These are phyloP conservation scores for Helicoverpa armigera DNA, from an alignment of 1,140 invertebrate genomes.

Conservation along the genomic window DNA sequence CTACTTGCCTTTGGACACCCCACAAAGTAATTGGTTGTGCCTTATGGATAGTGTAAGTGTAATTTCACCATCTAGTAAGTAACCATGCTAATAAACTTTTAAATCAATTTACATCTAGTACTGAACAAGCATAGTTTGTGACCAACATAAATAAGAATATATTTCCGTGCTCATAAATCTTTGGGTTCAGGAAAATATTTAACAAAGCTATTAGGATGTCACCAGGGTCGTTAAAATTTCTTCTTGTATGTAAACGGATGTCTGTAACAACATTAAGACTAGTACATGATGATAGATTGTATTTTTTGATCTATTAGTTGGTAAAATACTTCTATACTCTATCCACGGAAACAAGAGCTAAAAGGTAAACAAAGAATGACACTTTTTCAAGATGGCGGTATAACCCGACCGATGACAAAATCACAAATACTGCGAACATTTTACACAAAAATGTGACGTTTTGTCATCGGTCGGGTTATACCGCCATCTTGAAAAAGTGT, in stretches of 20 bases:
- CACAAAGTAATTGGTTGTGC: too few relatives aligned
- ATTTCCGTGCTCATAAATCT: slow-evolving; percentile 18
- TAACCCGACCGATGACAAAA: too few relatives aligned
- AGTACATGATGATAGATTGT: background rate
- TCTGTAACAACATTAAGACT: background rate
- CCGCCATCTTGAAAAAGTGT: too few relatives aligned
- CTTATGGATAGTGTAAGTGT: too few relatives aligned
- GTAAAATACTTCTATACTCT: background rate
- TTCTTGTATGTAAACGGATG: slow-evolving; percentile 8
- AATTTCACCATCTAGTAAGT: too few relatives aligned
- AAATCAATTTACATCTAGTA: background rate
- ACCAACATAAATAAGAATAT: slow-evolving; percentile 12
- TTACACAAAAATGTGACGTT: too few relatives aligned
- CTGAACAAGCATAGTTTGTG: slow-evolving; percentile 4
- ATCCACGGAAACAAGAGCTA: too few relatives aligned
- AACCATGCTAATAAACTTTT: background rate
- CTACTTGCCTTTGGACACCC: too few relatives aligned
- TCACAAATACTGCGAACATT: too few relatives aligned
- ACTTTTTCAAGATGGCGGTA: too few relatives aligned
- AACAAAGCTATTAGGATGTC: slow-evolving; percentile 26
- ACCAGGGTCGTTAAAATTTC: background rate
- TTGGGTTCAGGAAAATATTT: slow-evolving; percentile 19
- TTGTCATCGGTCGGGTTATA: too few relatives aligned
- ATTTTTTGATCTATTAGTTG: background rate
- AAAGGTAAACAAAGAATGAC: too few relatives aligned